Evolutionary conservation across 2,113 vertebrate genomes (phyloP).

Genomic region (Cochlearius cochlearius): DNA sequence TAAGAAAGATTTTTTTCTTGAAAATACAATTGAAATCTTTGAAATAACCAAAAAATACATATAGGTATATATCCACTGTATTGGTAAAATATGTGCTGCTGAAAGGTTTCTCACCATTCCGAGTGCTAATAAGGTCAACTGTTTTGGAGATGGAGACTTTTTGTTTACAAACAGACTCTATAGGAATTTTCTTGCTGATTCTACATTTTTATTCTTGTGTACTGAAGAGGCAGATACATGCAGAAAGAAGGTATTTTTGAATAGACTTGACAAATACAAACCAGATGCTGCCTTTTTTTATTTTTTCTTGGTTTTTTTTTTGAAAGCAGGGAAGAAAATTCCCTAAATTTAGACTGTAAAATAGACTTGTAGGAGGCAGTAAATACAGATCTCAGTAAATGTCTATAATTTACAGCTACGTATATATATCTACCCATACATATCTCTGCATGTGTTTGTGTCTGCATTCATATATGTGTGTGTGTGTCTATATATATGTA

Average conservation of each 20-base stretch:
- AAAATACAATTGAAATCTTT: background rate
- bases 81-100: background rate
- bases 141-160: background rate
- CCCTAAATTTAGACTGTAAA: conserved; percentile 18
- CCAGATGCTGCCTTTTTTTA: background rate
- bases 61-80: background rate
- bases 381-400: conserved; percentile 3
- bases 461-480: background rate
- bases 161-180: background rate
- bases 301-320: background rate
- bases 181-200: background rate
- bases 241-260: background rate
- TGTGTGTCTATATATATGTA: background rate
- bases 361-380: background rate
- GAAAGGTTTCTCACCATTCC: background rate
- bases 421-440: background rate
- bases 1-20: background rate
- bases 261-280: background rate
- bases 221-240: background rate
- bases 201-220: background rate
- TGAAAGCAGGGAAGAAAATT: background rate
- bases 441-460: background rate
- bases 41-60: background rate
- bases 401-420: conserved; percentile 12
- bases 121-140: background rate